Percentiles rank a stretch among this genome's conserved stretches.
phyloP scores from a whole-genome alignment of 2,888 invertebrate genomes.

The Metellina segmentata region DNA sequence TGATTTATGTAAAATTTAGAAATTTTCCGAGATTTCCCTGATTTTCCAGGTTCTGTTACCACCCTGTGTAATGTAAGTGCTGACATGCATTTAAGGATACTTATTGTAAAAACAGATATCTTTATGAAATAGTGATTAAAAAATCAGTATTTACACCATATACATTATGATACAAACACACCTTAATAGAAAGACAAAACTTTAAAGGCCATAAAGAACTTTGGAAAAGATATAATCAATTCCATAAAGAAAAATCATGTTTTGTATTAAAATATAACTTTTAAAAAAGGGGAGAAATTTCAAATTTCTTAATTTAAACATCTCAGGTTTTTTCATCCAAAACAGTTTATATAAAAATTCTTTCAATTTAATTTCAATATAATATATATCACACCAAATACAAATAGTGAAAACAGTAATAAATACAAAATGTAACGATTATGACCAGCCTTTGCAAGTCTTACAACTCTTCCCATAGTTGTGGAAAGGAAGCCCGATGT shows the following conservation, averaged over 20 bases:
- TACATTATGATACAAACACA: neutral
- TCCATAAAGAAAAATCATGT: neutral
- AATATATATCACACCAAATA: constrained; percentile 82
- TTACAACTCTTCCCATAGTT: constrained; percentile 81
- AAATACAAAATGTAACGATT: constrained; percentile 81
- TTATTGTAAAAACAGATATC: too few relatives aligned
- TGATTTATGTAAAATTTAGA: too few relatives aligned
- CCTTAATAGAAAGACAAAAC: neutral
- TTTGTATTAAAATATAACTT: neutral
- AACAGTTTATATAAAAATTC: neutral
- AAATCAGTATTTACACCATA: neutral
- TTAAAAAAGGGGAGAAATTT: neutral
- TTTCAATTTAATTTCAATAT: constrained; percentile 80
- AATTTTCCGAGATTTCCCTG: too few relatives aligned
- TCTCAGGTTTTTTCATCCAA: neutral
- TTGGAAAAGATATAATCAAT: too few relatives aligned
- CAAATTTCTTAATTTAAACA: too few relatives aligned
- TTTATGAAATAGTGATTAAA: neutral
- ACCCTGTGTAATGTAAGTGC: too few relatives aligned
- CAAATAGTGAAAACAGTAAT: constrained; percentile 81
- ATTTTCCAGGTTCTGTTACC: too few relatives aligned
- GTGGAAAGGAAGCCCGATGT: constrained; percentile 80
- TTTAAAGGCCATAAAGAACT: neutral
- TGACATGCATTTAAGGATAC: too few relatives aligned
- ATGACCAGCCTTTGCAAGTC: constrained; percentile 81